These are phyloP conservation scores for Panthera tigris DNA, from an alignment of 2,113 vertebrate genomes.

Conservation along the genomic window DNA sequence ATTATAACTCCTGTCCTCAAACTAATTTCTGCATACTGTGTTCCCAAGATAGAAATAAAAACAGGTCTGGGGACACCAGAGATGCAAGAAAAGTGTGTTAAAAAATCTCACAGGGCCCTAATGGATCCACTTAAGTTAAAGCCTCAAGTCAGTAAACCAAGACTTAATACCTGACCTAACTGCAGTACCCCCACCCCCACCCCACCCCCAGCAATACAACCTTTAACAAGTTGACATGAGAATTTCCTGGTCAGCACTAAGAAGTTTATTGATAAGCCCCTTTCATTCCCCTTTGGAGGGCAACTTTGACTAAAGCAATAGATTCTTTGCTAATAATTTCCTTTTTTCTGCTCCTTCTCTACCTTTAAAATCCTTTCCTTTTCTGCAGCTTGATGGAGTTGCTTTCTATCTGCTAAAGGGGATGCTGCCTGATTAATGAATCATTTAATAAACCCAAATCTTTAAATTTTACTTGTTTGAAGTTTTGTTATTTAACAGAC, in stretches of 20 bases:
- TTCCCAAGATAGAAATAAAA: constrained; percentile 14
- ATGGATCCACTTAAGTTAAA: background rate
- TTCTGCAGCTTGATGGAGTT: background rate
- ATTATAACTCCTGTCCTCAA: background rate
- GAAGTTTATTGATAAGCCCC: background rate
- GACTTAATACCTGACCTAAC: background rate
- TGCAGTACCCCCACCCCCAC: background rate
- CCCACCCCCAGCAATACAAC: background rate
- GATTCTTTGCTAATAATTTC: background rate
- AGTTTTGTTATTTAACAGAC: background rate
- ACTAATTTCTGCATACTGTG: background rate
- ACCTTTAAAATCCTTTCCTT: background rate
- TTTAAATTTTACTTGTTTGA: background rate
- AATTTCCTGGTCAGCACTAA: background rate
- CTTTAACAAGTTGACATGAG: background rate
- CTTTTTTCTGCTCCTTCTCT: background rate
- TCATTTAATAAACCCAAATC: background rate
- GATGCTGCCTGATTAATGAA: background rate
- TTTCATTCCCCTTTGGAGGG: background rate
- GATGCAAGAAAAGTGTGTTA: background rate
- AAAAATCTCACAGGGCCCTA: background rate
- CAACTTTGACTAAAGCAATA: background rate
- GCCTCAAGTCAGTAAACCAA: background rate
- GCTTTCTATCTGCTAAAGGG: background rate
- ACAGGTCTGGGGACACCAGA: background rate